Conservation (phyloP, 2,113 vertebrate genomes). For the Brachyistius frenatus region DNA sequence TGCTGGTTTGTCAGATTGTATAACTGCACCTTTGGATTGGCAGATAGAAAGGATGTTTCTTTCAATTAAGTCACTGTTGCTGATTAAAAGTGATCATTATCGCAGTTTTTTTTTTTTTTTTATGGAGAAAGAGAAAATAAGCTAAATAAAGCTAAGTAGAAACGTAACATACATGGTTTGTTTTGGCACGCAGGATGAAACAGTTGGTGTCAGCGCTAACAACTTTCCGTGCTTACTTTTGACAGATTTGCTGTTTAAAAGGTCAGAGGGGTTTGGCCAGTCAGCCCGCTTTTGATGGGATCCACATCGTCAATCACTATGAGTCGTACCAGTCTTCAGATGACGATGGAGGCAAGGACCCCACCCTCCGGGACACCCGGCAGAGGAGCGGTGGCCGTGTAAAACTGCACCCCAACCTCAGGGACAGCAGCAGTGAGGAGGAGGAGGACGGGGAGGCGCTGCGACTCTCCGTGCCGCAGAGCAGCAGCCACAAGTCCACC, state of each 20-base stretch:
- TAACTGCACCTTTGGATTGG: too few relatives aligned
- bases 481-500: constrained; percentile 87
- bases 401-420: constrained; percentile 84
- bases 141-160: too few relatives aligned
- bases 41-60: too few relatives aligned
- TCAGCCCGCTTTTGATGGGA: constrained; percentile 92
- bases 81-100: too few relatives aligned
- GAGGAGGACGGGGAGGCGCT: constrained; percentile 84
- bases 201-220: background rate
- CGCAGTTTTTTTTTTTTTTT: too few relatives aligned
- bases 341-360: constrained; percentile 88
- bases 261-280: constrained; percentile 87
- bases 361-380: constrained; percentile 39
- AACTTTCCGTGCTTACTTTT: constrained; percentile 28
- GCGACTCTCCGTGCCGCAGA: constrained; percentile 72
- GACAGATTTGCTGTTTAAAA: constrained; percentile 93
- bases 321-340: constrained; percentile 94
- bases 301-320: constrained; percentile 97
- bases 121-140: too few relatives aligned
- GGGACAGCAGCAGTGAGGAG: constrained; percentile 89
- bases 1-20: too few relatives aligned
- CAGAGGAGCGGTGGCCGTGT: constrained; percentile 79
- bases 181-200: too few relatives aligned
- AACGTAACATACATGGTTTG: too few relatives aligned
- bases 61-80: too few relatives aligned